Conservation (phyloP, 2,113 vertebrate genomes). For the Tor tambroides region DNA sequence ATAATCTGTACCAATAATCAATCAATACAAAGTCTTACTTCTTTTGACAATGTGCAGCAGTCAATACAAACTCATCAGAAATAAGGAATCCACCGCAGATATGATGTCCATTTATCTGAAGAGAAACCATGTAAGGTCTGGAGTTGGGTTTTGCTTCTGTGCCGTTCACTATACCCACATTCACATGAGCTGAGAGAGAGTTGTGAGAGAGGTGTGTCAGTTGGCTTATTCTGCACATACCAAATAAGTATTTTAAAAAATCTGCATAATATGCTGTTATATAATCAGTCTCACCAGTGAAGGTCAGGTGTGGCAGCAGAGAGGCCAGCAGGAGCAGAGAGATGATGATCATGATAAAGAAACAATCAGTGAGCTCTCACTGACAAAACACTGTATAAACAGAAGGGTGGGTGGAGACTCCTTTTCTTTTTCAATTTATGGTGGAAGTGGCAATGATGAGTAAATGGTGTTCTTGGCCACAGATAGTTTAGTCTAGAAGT, state of each 20-base stretch:
- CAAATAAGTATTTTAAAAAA: background rate
- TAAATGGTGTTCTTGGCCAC: background rate
- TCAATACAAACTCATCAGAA: background rate
- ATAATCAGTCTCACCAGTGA: background rate
- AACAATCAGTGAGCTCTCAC: background rate
- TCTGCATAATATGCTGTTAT: background rate
- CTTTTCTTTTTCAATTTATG: background rate
- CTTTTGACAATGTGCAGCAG: background rate
- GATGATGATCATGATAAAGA: constrained; percentile 13
- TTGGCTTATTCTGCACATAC: background rate
- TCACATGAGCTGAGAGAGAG: background rate
- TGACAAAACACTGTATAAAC: background rate
- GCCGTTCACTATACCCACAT: background rate
- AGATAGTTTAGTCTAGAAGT: background rate
- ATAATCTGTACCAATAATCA: background rate
- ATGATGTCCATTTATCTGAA: background rate
- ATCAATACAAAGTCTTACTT: background rate
- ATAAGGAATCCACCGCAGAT: background rate
- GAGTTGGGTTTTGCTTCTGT: background rate
- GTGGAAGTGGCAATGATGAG: background rate
- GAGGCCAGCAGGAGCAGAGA: constrained; percentile 6
- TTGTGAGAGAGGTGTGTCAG: background rate
- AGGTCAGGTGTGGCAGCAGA: background rate
- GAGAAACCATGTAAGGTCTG: constrained; percentile 6
- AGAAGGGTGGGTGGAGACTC: background rate